phyloP scores from a whole-genome alignment of 2,888 invertebrate genomes.

The Callimorpha dominula region DNA sequence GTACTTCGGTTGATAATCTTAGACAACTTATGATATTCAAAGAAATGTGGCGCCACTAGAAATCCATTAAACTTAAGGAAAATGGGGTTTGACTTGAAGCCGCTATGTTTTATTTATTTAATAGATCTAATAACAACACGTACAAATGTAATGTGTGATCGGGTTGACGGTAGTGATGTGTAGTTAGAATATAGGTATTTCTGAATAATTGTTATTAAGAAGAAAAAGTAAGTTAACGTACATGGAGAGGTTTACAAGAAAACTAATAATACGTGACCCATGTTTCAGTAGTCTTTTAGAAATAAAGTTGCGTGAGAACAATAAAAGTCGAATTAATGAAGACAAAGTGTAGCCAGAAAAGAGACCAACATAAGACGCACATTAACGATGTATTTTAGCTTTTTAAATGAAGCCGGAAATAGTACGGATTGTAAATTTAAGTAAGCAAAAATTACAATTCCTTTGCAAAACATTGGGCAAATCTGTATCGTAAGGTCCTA shows the following conservation, averaged over 20 bases:
- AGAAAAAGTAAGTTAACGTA: background rate
- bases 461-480: too few relatives aligned
- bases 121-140: too few relatives aligned
- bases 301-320: background rate
- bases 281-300: background rate
- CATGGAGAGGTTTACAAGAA: background rate
- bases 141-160: too few relatives aligned
- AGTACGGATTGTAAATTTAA: background rate
- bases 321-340: background rate
- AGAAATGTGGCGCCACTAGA: too few relatives aligned
- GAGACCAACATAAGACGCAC: background rate
- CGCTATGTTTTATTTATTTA: too few relatives aligned
- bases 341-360: background rate
- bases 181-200: background rate
- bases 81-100: too few relatives aligned
- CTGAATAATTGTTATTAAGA: background rate
- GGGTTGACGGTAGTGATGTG: too few relatives aligned
- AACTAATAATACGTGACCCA: background rate
- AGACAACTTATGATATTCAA: too few relatives aligned
- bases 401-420: background rate
- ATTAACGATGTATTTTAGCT: background rate
- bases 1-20: too few relatives aligned
- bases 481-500: too few relatives aligned
- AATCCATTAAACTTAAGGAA: too few relatives aligned
- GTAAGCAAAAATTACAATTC: too few relatives aligned